A percentile compares a stretch with the other conserved stretches of the same genome.
phyloP scores from a whole-genome alignment of 2,888 invertebrate genomes.

The Candidula unifasciata region DNA sequence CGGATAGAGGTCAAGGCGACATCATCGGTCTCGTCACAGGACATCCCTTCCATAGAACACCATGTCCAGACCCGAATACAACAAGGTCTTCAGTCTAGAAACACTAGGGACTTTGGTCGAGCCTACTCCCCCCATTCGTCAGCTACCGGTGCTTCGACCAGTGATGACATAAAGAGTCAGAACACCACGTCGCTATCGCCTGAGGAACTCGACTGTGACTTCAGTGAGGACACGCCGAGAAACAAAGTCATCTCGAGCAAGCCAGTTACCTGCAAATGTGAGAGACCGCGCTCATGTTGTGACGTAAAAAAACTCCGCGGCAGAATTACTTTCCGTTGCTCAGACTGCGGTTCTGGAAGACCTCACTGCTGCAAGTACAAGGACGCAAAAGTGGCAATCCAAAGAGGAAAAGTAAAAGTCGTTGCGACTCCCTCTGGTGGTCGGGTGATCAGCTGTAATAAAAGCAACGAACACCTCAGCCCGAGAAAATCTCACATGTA shows the following conservation, averaged over 20 bases:
- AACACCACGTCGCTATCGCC: not conserved
- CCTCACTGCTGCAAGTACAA: not conserved
- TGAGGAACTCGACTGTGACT: not conserved
- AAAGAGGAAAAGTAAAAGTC: slow-evolving; percentile 24
- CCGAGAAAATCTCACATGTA: not conserved
- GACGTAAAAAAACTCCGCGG: slow-evolving; percentile 9
- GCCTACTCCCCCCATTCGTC: not conserved
- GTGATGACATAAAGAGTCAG: not conserved
- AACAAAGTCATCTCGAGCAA: too few species aligned
- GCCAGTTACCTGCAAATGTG: not conserved
- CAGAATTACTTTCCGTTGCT: slow-evolving; percentile 4
- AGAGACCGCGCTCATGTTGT: not conserved
- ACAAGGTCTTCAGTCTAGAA: not conserved
- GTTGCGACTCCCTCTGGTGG: slow-evolving; percentile 5
- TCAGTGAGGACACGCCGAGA: not conserved
- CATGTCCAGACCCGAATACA: not conserved
- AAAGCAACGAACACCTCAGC: not conserved
- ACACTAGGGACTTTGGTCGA: too few species aligned
- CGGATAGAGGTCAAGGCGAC: not conserved
- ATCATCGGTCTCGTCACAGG: not conserved
- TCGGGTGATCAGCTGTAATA: not conserved
- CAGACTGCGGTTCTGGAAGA: not conserved
- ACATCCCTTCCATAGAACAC: not conserved
- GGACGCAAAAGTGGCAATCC: not conserved
- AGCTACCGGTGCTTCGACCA: not conserved